Base-by-base conservation (phyloP, 2,888 invertebrate species). In the Julus scanicus region DNA sequence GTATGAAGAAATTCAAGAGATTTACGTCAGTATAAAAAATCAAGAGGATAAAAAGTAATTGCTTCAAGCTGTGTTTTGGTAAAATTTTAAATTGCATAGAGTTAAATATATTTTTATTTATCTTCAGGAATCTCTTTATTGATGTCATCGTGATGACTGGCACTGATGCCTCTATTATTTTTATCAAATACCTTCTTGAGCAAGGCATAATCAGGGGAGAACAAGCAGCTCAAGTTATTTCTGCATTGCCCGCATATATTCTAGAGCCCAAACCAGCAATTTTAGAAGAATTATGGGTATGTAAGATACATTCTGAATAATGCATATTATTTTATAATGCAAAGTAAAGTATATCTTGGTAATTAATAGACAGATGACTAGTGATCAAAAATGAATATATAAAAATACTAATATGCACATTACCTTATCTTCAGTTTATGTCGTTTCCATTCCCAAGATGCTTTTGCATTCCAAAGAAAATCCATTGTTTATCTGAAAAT, bases 261-360 rank as follows among this genome's bases (percentile, higher is more conserved):
- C 91, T 92, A 37, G 90, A 91, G 85, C 92, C 92, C n/a, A 91
- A 92, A 86, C 90, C 91, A 53, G 89, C 90, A 20, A 90, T 91
- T 39, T 89, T 92, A 11, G 90, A 92, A 86, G 89, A 90, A 87
- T 87, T 92, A 80, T 90, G 91, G 89, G 92, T 92, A 90, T 90
- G 90, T 88, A 57, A 57, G 57, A 3, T 48, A 15, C 2, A 57
- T 15, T 0, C 4, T 63, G n/a, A 5, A 1, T 6, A 4, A 63
- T n/a, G n/a, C n/a, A 53, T 17, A 13, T 53, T 53, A 17, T 53
- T 53, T 53, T 11, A 13, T 3, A 53, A 53, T 13, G 3, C 53
- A 3, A 53, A 53, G 11, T 13, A 11, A 0, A 3, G 53, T 53
- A 53, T 13, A 1, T 1, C 48, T 11, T 6, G 48, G 1, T 48